Evolutionary conservation across 2,113 vertebrate genomes (phyloP).

Genomic region (Dolichallabes microphthalmus): DNA sequence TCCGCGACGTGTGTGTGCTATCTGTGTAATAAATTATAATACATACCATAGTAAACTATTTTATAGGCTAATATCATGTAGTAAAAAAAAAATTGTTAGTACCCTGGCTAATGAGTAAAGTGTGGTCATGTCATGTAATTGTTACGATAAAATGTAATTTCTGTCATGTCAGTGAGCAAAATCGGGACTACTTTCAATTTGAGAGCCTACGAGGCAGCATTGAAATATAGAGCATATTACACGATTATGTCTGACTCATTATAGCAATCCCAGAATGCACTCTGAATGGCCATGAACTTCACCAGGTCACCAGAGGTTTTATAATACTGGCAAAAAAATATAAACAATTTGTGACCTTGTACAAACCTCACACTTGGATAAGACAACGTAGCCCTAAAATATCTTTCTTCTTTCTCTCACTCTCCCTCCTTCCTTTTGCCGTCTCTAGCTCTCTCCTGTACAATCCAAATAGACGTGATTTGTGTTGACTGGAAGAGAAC

Average conservation of each 20-base stretch:
- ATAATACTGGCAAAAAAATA: neutral
- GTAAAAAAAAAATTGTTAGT: neutral
- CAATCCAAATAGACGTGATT: constrained; percentile 19
- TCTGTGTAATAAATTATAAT: no score
- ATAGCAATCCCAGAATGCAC: neutral
- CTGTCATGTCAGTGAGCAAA: neutral
- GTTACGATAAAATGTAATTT: neutral
- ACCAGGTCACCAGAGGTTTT: neutral
- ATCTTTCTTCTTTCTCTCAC: neutral
- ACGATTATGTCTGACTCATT: neutral
- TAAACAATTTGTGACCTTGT: constrained; percentile 22
- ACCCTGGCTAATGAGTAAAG: neutral
- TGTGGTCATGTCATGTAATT: neutral
- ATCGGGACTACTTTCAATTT: neutral
- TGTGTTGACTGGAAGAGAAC: constrained; percentile 30
- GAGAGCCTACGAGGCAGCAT: neutral
- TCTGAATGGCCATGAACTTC: constrained; percentile 17
- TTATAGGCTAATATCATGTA: neutral
- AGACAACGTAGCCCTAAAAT: neutral
- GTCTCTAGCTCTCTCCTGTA: constrained; percentile 9
- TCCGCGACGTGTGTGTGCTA: no score
- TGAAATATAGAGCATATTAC: neutral
- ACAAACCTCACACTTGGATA: neutral
- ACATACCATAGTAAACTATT: no score
- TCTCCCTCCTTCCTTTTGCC: neutral